Percentiles rank a stretch among this genome's conserved stretches.
Evolutionary conservation across 2,888 invertebrate species (phyloP).

Genomic region (Tribolium freemani): DNA sequence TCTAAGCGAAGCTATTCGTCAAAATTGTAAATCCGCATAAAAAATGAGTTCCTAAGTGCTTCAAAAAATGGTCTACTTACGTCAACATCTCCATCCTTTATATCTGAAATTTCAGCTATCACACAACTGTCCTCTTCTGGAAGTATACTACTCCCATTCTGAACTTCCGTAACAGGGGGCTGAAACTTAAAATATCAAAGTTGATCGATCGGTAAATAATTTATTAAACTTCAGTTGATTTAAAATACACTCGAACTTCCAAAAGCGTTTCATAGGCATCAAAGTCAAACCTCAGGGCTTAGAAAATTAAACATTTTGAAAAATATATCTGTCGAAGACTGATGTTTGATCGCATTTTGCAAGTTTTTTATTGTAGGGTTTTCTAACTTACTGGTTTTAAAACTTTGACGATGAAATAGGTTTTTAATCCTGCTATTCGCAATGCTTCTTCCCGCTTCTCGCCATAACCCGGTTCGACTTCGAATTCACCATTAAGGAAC

Average conservation of each 20-base stretch:
- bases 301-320: neutral
- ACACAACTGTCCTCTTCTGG: constrained; percentile 68
- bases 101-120: constrained; percentile 67
- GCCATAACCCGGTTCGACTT: constrained; percentile 91
- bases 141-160: constrained; percentile 67
- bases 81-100: constrained; percentile 64
- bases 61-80: constrained; percentile 50
- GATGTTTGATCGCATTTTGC: no score
- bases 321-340: neutral
- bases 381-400: constrained; percentile 80
- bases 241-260: neutral
- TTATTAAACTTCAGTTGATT: neutral
- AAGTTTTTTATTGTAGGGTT: neutral
- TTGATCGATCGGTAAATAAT: neutral
- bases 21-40: neutral
- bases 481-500: constrained; percentile 91
- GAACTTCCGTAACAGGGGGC: constrained; percentile 64
- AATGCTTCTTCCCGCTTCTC: constrained; percentile 93
- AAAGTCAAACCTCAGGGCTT: neutral
- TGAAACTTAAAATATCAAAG: constrained; percentile 58
- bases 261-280: neutral
- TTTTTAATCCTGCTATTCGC: constrained; percentile 89
- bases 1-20: no score
- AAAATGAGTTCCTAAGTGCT: neutral
- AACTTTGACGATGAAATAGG: constrained; percentile 91